Evolutionary conservation across 2,797 vertebrate species (phyloP), one percentile per base, ranked within the genome.

Genomic region (Helarctos malayanus): DNA sequence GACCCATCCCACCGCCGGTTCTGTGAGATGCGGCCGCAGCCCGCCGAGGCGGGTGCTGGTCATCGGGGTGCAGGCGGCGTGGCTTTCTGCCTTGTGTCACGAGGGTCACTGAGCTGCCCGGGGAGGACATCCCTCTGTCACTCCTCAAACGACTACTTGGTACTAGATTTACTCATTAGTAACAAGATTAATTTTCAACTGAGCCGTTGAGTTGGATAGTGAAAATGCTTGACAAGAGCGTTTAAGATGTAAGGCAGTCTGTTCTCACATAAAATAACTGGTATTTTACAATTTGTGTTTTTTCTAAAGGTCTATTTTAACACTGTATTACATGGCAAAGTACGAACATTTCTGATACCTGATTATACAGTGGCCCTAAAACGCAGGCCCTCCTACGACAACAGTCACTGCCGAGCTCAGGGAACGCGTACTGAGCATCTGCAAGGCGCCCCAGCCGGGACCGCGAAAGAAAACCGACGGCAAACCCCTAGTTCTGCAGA

Each of bases 381-480:
- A 86, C 2, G 38, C 16, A 61, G 29, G 57, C 19, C 3, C n/a
- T 45, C 59, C 38, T 38, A n/a, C 89, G 57, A 16, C 7, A 61
- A 18, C 0, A 54, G 52, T 52, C 32, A 49, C 35, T 5, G 0
- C 10, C 13, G 21, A 23, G 9, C 2, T 61, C 21, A 9, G n/a
- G 0, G 0, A 52, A 0, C 2, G 11, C 0, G 13, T 0, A 2
- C 47, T 7, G 8, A 29, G 29, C 3, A 0, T 15, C 7, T 2
- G 9, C 21, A 7, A 27, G 69, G 54, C 11, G 4, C 6, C 68
- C 49, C 7, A 0, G 68, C 0, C 8, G 25, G n/a, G 11, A 25
- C 47, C 3, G 2, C 32, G 65, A 80, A 52, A 52, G 25, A 12
- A 61, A 73, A 82, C 21, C 0, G 56, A 29, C 38, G 35, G 35